These are phyloP conservation scores for Conus ventricosus DNA, from an alignment of 1,140 invertebrate species.

Conservation along the genomic window DNA sequence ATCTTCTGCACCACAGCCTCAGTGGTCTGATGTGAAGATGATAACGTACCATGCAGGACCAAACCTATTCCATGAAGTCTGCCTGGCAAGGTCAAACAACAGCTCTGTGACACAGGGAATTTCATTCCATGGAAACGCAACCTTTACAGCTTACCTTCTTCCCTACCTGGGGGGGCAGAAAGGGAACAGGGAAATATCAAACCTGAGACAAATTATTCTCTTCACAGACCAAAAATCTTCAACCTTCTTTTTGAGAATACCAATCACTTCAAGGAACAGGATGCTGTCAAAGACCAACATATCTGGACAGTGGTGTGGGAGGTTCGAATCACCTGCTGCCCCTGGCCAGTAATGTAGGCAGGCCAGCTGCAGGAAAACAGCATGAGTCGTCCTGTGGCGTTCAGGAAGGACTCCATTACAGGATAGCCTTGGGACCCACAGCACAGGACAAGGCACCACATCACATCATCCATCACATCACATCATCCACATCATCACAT, in stretches of 20 bases:
- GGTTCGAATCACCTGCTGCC: background rate
- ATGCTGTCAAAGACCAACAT: background rate
- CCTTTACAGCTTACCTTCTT: background rate
- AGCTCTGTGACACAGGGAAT: background rate
- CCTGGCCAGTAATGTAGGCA: background rate
- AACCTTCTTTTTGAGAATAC: background rate
- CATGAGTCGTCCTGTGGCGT: constrained; percentile 91
- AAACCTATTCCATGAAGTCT: too few relatives aligned
- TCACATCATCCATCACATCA: background rate
- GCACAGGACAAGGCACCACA: too few relatives aligned
- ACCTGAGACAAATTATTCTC: background rate
- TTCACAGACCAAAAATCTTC: background rate
- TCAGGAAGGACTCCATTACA: constrained; percentile 89
- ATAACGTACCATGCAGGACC: too few relatives aligned
- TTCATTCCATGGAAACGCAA: background rate
- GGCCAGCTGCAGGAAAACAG: constrained; percentile 85
- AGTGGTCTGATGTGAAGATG: too few relatives aligned
- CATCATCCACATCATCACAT: background rate
- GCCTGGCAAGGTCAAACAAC: background rate
- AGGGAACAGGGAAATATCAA: background rate
- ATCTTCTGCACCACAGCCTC: too few relatives aligned
- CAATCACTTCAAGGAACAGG: background rate
- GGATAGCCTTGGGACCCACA: constrained; percentile 82
- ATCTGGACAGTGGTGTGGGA: too few relatives aligned
- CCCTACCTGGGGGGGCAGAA: too few relatives aligned